phyloP scores from a whole-genome alignment of 2,113 vertebrate genomes.

The Thinocorus orbignyianus region DNA sequence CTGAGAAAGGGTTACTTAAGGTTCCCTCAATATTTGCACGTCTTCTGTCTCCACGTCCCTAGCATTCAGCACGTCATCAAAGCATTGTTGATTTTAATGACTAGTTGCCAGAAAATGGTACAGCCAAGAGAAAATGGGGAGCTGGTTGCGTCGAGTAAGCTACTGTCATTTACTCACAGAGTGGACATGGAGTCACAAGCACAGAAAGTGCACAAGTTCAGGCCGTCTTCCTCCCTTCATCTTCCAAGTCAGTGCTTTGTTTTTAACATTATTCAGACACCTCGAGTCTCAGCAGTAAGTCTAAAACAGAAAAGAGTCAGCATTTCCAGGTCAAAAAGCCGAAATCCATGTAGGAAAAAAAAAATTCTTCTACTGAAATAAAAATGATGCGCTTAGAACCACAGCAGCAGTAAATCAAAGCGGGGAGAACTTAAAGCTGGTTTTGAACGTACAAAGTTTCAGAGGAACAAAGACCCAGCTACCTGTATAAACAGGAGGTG shows the following conservation, averaged over 20 bases:
- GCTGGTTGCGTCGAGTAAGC: background rate
- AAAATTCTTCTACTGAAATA: background rate
- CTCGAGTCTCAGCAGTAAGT: background rate
- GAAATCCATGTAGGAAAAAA: background rate
- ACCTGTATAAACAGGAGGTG: background rate
- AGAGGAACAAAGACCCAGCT: background rate
- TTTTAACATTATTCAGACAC: background rate
- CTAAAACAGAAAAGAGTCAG: background rate
- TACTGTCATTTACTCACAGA: background rate
- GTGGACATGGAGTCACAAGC: background rate
- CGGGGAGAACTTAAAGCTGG: background rate
- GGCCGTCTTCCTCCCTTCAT: background rate
- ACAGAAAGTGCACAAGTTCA: conserved; percentile 19
- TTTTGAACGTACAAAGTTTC: background rate
- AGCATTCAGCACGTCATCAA: background rate
- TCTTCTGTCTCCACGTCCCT: background rate
- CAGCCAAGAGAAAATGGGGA: background rate
- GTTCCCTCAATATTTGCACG: background rate
- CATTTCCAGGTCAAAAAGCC: background rate
- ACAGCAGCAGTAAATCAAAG: background rate
- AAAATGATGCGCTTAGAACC: background rate
- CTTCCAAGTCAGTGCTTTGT: background rate
- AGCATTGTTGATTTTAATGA: conserved; percentile 5
- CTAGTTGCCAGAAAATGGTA: conserved; percentile 3
- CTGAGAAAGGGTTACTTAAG: background rate